Evolutionary conservation across 2,113 vertebrate genomes (phyloP).

Genomic region (Bambusicola thoracicus): DNA sequence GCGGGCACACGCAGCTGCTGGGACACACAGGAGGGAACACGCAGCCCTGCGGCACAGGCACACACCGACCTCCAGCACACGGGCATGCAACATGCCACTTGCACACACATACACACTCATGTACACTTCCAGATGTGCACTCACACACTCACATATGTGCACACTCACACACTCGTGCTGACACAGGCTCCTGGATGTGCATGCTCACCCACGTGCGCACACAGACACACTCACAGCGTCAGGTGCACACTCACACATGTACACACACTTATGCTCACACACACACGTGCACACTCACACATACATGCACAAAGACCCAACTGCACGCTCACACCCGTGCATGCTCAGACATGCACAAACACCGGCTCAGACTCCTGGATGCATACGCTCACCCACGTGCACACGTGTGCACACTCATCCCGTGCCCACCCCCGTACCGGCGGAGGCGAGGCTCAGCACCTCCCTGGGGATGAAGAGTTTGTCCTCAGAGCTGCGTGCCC

Average conservation of each 20-base stretch:
- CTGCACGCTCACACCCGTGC: too few species aligned
- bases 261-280: not conserved
- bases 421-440: slow-evolving; percentile 71
- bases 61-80: accelerated
- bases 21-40: accelerated
- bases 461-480: slow-evolving; percentile 98
- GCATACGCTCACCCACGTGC: accelerated
- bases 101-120: accelerated
- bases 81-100: not conserved
- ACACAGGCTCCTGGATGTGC: accelerated
- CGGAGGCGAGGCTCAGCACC: slow-evolving; percentile 88
- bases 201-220: too few species aligned
- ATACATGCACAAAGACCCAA: too few species aligned
- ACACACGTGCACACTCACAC: not conserved
- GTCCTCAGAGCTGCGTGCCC: slow-evolving; percentile 95
- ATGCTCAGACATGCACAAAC: too few species aligned
- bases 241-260: not conserved
- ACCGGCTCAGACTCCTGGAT: not conserved
- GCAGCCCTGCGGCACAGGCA: not conserved
- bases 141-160: accelerated
- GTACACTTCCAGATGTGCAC: too few species aligned
- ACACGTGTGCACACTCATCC: not conserved
- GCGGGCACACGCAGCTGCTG: accelerated
- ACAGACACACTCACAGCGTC: not conserved
- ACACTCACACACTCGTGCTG: accelerated